Conservation (phyloP, 2,888 invertebrate species). For the Peribatodes rhomboidaria region DNA sequence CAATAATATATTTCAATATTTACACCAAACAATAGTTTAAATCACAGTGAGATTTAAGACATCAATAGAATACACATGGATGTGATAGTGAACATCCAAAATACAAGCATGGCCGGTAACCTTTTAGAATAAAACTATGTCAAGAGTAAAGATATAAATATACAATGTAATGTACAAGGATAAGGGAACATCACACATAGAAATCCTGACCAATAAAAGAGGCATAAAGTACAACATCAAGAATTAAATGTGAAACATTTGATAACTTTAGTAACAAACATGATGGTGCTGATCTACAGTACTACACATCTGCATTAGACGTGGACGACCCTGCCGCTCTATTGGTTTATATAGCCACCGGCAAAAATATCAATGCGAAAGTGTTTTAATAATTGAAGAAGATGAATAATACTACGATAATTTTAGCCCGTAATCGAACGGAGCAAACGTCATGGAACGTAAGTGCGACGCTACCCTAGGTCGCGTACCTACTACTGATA, state of each 20-base stretch:
- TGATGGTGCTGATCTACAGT: no score
- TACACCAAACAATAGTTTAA: constrained; percentile 78
- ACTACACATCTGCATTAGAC: no score
- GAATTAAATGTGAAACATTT: constrained; percentile 15
- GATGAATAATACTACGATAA: no score
- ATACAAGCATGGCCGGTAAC: constrained; percentile 47
- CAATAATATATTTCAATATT: constrained; percentile 76
- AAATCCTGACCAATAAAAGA: constrained; percentile 36
- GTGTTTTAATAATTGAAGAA: no score
- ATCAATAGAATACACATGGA: constrained; percentile 66
- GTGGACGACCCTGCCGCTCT: no score
- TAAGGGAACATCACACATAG: constrained; percentile 39
- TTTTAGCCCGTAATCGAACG: neutral
- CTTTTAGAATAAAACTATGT: neutral
- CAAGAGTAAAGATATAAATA: neutral
- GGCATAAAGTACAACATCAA: constrained; percentile 20
- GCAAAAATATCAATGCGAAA: no score
- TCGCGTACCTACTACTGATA: neutral
- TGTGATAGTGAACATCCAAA: constrained; percentile 56
- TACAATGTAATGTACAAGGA: constrained; percentile 48
- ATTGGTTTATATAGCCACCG: no score
- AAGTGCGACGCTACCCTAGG: neutral
- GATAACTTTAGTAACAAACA: neutral
- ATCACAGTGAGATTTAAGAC: constrained; percentile 79
- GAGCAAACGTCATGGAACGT: neutral